Evolutionary conservation across 2,888 invertebrate genomes (phyloP).

Genomic region (Linnaemya tessellans): DNA sequence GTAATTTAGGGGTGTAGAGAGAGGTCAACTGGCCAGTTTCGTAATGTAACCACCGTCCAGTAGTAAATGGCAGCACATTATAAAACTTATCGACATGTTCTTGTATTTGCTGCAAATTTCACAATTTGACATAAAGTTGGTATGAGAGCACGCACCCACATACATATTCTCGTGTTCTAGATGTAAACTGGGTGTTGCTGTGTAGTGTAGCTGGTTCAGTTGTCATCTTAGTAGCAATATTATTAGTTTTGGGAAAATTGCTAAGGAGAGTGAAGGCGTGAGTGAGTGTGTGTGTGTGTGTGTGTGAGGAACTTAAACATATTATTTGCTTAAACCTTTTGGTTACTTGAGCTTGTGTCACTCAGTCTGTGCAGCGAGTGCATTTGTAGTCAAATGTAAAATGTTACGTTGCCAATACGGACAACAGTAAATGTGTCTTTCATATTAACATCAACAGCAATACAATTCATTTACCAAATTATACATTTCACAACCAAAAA

Average conservation of each 20-base stretch:
- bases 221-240: slow-evolving; percentile 68
- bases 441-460: slow-evolving; percentile 52
- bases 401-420: slow-evolving; percentile 68
- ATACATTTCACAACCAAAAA: slow-evolving; percentile 49
- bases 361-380: slow-evolving; percentile 13
- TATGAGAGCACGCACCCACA: slow-evolving; percentile 16
- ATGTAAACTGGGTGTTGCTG: slow-evolving; percentile 15
- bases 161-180: background rate
- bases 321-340: slow-evolving; percentile 66
- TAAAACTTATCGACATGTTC: slow-evolving; percentile 66
- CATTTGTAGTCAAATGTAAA: slow-evolving; percentile 8
- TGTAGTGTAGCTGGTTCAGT: slow-evolving; percentile 18
- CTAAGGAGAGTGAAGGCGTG: background rate
- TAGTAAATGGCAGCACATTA: slow-evolving; percentile 55
- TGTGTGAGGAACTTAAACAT: slow-evolving; percentile 14
- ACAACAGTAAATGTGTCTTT: slow-evolving; percentile 47
- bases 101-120: slow-evolving; percentile 57
- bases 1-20: background rate
- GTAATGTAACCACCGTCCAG: slow-evolving; percentile 47
- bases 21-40: slow-evolving; percentile 59
- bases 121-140: slow-evolving; percentile 64
- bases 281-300: slow-evolving; percentile 25
- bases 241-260: slow-evolving; percentile 64
- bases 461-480: slow-evolving; percentile 55
- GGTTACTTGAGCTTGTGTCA: slow-evolving; percentile 48